Evolutionary conservation across 2,797 vertebrate genomes (phyloP).

Genomic region (Phylloscopus collybita): DNA sequence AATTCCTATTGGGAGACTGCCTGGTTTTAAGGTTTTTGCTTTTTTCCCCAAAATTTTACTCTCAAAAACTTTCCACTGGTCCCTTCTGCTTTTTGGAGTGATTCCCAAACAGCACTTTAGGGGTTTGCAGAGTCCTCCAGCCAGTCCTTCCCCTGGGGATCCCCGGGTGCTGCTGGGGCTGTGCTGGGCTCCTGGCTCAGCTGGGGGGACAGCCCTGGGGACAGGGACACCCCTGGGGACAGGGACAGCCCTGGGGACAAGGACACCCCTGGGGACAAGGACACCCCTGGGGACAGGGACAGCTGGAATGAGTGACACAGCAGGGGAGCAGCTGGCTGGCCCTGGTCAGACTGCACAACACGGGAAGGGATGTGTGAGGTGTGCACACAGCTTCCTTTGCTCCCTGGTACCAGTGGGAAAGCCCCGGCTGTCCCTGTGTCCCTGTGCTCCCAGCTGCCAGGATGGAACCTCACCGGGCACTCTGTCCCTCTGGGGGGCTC

Average conservation of each 20-base stretch:
- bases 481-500: background rate
- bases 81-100: background rate
- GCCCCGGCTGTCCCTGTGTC: background rate
- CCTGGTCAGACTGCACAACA: background rate
- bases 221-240: too few species aligned
- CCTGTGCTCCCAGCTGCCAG: too few species aligned
- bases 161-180: background rate
- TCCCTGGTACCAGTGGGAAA: background rate
- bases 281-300: background rate
- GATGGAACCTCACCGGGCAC: background rate
- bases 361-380: background rate
- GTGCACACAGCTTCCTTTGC: background rate
- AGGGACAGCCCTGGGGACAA: background rate
- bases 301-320: background rate
- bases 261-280: background rate
- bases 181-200: background rate
- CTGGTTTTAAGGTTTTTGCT: background rate
- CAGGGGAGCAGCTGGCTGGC: background rate
- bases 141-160: background rate
- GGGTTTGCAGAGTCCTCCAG: background rate
- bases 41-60: background rate
- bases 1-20: background rate
- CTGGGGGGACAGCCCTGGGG: background rate
- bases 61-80: background rate
- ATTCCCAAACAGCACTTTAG: background rate